phyloP scores from a whole-genome alignment of 2,888 invertebrate genomes.

The Frankliniella intonsa region DNA sequence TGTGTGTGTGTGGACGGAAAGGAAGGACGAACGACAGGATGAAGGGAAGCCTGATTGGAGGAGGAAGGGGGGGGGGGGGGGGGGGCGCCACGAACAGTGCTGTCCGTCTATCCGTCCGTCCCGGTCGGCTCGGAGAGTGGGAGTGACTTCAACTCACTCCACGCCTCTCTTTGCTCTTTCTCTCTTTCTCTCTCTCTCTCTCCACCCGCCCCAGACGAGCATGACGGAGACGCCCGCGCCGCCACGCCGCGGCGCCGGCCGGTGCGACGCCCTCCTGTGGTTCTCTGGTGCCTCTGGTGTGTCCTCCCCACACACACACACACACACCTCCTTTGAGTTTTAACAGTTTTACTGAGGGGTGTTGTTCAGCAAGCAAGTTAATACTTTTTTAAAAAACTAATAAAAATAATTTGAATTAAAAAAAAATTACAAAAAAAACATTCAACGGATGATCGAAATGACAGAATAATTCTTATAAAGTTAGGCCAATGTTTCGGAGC shows the following conservation, averaged over 20 bases:
- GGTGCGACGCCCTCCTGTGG: background rate
- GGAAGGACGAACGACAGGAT: background rate
- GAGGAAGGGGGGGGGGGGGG: background rate
- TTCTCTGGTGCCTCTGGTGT: background rate
- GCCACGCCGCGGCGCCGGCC: background rate
- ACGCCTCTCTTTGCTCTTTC: background rate
- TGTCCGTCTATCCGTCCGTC: no score
- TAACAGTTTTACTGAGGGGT: no score
- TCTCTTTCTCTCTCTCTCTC: background rate
- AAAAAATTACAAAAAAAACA: no score
- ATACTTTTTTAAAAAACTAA: no score
- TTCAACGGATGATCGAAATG: no score
- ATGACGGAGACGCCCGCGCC: background rate
- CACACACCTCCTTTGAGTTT: background rate
- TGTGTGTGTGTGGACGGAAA: background rate
- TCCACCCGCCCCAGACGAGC: background rate
- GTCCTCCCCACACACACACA: background rate
- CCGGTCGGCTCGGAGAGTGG: background rate
- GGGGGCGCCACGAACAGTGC: background rate
- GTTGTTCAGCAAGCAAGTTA: no score
- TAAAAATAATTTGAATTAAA: no score
- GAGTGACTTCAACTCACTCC: background rate
- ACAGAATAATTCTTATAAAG: no score
- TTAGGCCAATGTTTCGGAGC: no score
- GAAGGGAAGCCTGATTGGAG: background rate